Percentiles rank a stretch among this genome's conserved stretches.
Evolutionary conservation across 2,113 vertebrate genomes (phyloP).

Genomic region (Oryzias curvinotus): DNA sequence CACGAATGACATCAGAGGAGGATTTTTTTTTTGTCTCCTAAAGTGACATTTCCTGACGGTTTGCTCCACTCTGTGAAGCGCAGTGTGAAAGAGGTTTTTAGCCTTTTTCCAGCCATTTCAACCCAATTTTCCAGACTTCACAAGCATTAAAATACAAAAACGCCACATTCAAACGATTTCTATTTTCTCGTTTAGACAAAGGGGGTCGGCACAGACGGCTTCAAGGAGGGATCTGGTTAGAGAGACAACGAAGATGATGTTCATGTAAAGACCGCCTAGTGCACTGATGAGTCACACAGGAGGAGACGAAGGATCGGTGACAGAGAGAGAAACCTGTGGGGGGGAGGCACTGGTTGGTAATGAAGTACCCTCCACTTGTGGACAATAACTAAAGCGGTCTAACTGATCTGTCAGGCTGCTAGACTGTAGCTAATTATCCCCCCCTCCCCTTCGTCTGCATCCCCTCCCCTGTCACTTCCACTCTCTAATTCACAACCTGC

Average conservation of each 20-base stretch:
- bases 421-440: conserved; percentile 73
- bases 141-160: too few relatives aligned
- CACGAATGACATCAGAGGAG: too few relatives aligned
- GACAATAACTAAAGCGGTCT: conserved; percentile 67
- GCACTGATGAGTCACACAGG: conserved; percentile 25
- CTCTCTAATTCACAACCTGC: conserved; percentile 25
- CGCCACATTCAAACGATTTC: too few relatives aligned
- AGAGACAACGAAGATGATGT: conserved; percentile 29
- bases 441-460: conserved; percentile 56
- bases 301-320: conserved; percentile 25
- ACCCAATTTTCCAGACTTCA: too few relatives aligned
- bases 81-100: too few relatives aligned
- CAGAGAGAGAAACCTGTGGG: conserved; percentile 14
- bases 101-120: too few relatives aligned
- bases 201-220: too few relatives aligned
- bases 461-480: conserved; percentile 50
- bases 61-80: too few relatives aligned
- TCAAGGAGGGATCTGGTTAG: too few relatives aligned
- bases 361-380: conserved; percentile 62
- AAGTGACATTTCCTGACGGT: too few relatives aligned
- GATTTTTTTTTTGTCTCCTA: too few relatives aligned
- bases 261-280: conserved; percentile 42
- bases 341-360: conserved; percentile 57
- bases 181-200: too few relatives aligned
- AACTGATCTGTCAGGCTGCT: conserved; percentile 71